These are phyloP conservation scores for Mormyrops attenuatus DNA, from an alignment of 2,797 vertebrate species.

Conservation along the genomic window DNA sequence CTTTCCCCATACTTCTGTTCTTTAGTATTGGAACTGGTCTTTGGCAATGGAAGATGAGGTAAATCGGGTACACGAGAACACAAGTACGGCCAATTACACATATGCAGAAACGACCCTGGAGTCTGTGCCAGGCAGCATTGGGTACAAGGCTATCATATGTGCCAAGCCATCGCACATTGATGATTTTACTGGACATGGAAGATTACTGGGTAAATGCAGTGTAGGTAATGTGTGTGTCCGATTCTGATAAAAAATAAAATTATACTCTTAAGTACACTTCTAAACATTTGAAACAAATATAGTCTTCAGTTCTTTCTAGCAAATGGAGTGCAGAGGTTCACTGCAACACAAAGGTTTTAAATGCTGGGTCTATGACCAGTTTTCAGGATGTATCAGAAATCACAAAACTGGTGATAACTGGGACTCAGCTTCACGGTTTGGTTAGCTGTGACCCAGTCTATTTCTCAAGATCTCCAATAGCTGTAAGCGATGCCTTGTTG, in stretches of 20 bases:
- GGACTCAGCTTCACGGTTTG: background rate
- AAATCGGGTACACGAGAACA: background rate
- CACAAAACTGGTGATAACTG: background rate
- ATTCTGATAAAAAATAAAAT: background rate
- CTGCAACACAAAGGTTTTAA: background rate
- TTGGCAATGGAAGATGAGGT: background rate
- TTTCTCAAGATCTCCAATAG: background rate
- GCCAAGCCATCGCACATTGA: background rate
- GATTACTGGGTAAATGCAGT: background rate
- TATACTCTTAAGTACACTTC: background rate
- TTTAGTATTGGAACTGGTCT: background rate
- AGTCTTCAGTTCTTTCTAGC: background rate
- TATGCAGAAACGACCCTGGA: background rate
- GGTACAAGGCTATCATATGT: background rate
- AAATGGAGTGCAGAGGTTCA: background rate
- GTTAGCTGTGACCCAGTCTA: background rate
- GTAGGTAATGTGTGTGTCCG: background rate
- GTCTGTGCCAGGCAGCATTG: background rate
- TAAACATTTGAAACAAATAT: background rate
- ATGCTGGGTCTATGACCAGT: background rate
- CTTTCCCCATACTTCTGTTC: background rate
- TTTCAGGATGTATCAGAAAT: background rate
- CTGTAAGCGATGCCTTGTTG: background rate
- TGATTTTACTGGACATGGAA: background rate
- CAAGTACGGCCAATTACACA: background rate